phyloP scores from a whole-genome alignment of 2,797 vertebrate genomes.

The Argyrosomus regius region DNA sequence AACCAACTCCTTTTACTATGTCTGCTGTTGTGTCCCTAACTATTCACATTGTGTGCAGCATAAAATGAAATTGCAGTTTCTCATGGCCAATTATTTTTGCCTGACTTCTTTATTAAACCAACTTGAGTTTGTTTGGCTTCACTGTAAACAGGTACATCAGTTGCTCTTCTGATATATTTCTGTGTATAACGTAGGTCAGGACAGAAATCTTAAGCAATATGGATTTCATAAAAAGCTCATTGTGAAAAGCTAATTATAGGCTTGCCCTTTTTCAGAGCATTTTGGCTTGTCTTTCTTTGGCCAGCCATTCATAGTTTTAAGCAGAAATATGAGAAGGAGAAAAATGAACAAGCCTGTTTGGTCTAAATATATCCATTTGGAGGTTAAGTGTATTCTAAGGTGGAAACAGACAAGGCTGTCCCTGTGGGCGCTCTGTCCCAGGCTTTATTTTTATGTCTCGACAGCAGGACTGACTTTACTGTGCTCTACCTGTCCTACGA shows the following conservation, averaged over 20 bases:
- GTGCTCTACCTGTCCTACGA: constrained; percentile 72
- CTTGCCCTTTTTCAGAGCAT: constrained; percentile 1
- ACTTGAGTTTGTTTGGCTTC: not conserved
- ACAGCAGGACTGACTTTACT: constrained; percentile 64
- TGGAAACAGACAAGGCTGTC: constrained; percentile 60
- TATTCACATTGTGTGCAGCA: not conserved
- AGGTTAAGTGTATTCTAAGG: constrained; percentile 64
- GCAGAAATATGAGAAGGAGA: constrained; percentile 27
- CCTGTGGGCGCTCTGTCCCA: constrained; percentile 51
- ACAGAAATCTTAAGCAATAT: not conserved
- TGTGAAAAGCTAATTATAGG: not conserved
- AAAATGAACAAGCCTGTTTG: constrained; percentile 41
- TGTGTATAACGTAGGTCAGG: not conserved
- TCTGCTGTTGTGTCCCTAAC: not conserved
- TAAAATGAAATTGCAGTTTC: not conserved
- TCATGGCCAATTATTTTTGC: not conserved
- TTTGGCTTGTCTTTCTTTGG: constrained; percentile 13
- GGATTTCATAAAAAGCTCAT: constrained; percentile 3
- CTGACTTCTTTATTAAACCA: not conserved
- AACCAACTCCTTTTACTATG: not conserved
- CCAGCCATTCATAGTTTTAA: constrained; percentile 52
- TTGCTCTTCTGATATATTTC: not conserved
- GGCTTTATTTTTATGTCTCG: constrained; percentile 64
- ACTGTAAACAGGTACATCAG: not conserved
- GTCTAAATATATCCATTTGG: constrained; percentile 70